Conservation (phyloP, 2,888 invertebrate species). For the Himalopsyche anomala region DNA sequence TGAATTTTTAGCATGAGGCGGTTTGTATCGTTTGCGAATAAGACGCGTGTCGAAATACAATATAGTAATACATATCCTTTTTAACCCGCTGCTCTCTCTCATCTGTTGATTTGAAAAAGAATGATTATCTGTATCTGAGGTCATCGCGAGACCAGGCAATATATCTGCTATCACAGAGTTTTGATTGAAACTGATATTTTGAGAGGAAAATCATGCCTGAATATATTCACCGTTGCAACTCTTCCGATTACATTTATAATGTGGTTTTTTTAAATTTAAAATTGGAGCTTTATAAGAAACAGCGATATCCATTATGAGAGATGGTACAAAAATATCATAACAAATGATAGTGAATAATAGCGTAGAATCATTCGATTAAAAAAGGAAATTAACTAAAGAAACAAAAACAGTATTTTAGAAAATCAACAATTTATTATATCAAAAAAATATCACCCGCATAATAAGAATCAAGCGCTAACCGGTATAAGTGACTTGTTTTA, state of each 20-base stretch:
- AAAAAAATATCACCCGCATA: slow-evolving; percentile 33
- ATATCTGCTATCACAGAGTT: slow-evolving; percentile 38
- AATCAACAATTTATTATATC: slow-evolving; percentile 36
- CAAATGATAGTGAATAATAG: too few relatives aligned
- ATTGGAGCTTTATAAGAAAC: too few relatives aligned
- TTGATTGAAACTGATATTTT: slow-evolving; percentile 32
- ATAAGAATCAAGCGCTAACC: slow-evolving; percentile 3
- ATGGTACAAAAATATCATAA: too few relatives aligned
- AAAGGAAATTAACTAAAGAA: background rate
- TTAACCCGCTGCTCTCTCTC: background rate
- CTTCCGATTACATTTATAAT: too few relatives aligned
- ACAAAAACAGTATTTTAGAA: slow-evolving; percentile 31
- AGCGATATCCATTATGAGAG: too few relatives aligned
- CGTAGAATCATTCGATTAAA: too few relatives aligned
- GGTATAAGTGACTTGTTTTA: background rate
- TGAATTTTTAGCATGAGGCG: too few relatives aligned
- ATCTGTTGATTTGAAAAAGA: background rate
- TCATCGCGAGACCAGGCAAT: background rate
- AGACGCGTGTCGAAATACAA: slow-evolving; percentile 11
- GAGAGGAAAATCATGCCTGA: slow-evolving; percentile 8
- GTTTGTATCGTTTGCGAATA: background rate
- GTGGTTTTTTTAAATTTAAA: too few relatives aligned
- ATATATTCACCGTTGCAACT: too few relatives aligned
- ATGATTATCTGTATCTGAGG: background rate
- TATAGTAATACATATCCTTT: background rate